Evolutionary conservation across 2,113 vertebrate species (phyloP).

Genomic region (Petaurus breviceps): DNA sequence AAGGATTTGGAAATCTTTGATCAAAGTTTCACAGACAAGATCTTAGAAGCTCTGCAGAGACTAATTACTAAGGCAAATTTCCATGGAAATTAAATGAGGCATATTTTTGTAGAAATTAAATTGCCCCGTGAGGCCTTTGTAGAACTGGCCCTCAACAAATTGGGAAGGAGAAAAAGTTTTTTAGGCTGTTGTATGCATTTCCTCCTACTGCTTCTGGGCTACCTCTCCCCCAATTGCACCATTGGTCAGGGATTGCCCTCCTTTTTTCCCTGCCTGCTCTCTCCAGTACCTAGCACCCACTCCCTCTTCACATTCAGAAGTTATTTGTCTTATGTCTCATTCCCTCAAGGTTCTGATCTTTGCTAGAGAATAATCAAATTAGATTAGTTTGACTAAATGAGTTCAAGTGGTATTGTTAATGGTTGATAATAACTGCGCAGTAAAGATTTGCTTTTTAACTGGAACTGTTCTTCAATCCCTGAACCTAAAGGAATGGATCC

Average conservation of each 20-base stretch:
- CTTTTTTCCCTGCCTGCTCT: neutral
- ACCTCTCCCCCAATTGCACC: neutral
- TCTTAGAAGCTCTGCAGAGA: neutral
- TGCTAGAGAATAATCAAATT: neutral
- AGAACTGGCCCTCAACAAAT: neutral
- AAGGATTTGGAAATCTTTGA: neutral
- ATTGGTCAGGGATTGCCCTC: neutral
- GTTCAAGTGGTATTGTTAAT: neutral
- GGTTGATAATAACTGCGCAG: neutral
- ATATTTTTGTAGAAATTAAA: neutral
- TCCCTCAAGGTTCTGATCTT: neutral
- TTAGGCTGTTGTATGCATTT: neutral
- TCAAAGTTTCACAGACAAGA: neutral
- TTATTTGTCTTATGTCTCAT: neutral
- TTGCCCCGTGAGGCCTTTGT: neutral
- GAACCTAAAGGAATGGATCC: neutral
- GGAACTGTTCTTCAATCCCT: neutral
- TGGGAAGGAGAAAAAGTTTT: neutral
- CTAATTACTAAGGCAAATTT: neutral
- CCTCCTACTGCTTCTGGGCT: neutral
- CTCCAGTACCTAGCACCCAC: too few relatives aligned
- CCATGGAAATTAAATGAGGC: neutral
- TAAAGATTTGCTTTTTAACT: neutral
- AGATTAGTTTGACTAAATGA: neutral
- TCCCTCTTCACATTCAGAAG: neutral